Evolutionary conservation across 2,888 invertebrate genomes (phyloP), one percentile per base, ranked within the genome.

Genomic region (Lithophane socia): DNA sequence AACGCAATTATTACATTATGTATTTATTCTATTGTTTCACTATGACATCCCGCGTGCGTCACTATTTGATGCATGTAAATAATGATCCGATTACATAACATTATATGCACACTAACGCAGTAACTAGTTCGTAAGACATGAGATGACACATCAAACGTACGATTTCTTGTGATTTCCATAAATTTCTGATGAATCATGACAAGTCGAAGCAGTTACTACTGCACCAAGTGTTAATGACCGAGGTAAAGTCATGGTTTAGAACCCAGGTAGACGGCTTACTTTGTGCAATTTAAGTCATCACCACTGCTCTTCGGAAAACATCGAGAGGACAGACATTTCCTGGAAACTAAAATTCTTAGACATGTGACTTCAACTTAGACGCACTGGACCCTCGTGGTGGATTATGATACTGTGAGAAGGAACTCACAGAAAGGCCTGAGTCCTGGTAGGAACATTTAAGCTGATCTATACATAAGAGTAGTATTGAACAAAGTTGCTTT

Each of bases 11-110:
- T 24, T 42, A 47, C n/a, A 37, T n/a, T 67, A 85, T 72, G 47
- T 77, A 74, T 82, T 24, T 66, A 70, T 83, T 83, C 74, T 65
- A 69, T 85, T 83, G 68, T 84, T 64, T 64, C 73, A 66, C 64
- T 68, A 80, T 75, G 67, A 63, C 74, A 74, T 44, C 56, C n/a
- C 16, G 2, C 42, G 44, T 77, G 74, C 83, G 83, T 82, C 84
- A 85, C 69, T 54, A 61, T 58, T 9, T 74, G 72, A 63, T 74
- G 49, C 71, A 72, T 49, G 49, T 44, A 75, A 63, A 84, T 85
- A 77, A 82, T 76, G 52, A 37, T 65, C 56, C 61, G 65, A 73
- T 77, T 77, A 83, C 85, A 77, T 74, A 81, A 76, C 5, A 49
- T 64, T 61, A 75, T 60, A n/a, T 47, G 16, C 58, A 21, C 21